Evolutionary conservation across 2,113 vertebrate species (phyloP), one percentile per base, ranked within the genome.

Genomic region (Chaetodon auriga): DNA sequence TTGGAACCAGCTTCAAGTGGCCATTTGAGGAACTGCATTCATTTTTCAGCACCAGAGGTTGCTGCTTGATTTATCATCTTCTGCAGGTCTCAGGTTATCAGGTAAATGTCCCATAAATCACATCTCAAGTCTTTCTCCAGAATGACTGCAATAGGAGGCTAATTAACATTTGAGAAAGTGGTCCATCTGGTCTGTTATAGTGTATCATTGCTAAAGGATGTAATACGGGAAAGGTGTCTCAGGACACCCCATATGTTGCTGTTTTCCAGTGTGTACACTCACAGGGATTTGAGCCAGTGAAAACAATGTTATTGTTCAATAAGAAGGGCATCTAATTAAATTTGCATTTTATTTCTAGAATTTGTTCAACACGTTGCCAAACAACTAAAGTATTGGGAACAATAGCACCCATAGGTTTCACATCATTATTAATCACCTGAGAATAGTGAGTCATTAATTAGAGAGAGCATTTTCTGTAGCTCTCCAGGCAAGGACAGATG

Each of bases 111-210:
- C 38, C 49, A 68, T 83, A 66, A 89, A 78, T 80, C 60, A 69
- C 12, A 7, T 30, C 30, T 30, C 5, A 49, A n/a, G 55, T 54
- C 55, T 62, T 25, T 75, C 21, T 53, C 65, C 75, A 51, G 76
- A 12, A 72, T 51, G 66, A 72, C 25, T 62, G 60, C 53, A 58
- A 71, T 60, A 15, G 7, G 46, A 77, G 45, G 62, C 65, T 84
- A 84, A 89, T 90, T 83, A 82, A 71, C 80, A 57, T 75, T 69
- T 80, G 49, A 61, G 49, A 72, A 82, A 45, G 13, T 1, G 2
- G 48, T 41, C 82, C 88, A 89, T 87, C 82, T 85, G 82, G 14
- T 80, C 75, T 66, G 55, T 80, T 8, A 53, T 25, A 74, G 41
- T 68, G 60, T 21, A 69, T 62, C 45, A 61, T 57, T 57, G 69